A percentile compares a stretch with the other conserved stretches of the same genome.
Conservation (phyloP, 2,113 vertebrate genomes). For the Phalacrocorax brasilianus region DNA sequence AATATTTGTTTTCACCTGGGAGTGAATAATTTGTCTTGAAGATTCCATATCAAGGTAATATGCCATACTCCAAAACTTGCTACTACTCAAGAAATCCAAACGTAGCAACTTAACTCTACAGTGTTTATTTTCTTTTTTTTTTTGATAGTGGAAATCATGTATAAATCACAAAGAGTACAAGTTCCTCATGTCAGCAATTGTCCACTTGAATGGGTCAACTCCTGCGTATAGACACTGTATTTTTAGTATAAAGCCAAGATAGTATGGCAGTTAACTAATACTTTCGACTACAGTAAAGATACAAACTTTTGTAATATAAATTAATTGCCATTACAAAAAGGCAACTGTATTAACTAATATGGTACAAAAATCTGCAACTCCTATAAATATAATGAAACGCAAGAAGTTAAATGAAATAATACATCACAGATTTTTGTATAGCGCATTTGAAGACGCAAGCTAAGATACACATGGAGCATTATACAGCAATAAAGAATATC, state of each 20-base stretch:
- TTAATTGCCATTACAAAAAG: constrained; percentile 83
- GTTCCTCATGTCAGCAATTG: constrained; percentile 60
- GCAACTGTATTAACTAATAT: constrained; percentile 76
- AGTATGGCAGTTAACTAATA: constrained; percentile 71
- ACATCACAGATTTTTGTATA: constrained; percentile 72
- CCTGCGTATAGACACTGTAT: constrained; percentile 60
- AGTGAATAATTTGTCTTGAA: constrained; percentile 24
- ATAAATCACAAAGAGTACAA: constrained; percentile 72
- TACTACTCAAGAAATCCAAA: constrained; percentile 53
- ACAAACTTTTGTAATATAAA: constrained; percentile 80
- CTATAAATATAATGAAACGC: constrained; percentile 80
- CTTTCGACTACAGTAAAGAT: constrained; percentile 67
- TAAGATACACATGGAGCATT: constrained; percentile 71
- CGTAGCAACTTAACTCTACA: constrained; percentile 52
- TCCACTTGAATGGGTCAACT: constrained; percentile 59
- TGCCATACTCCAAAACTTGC: not conserved
- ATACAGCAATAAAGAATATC: constrained; percentile 64
- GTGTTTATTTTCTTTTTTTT: constrained; percentile 71
- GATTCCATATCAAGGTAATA: constrained; percentile 4
- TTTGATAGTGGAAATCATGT: constrained; percentile 72
- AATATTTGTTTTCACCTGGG: constrained; percentile 10
- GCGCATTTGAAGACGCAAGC: constrained; percentile 64
- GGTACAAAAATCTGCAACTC: constrained; percentile 80
- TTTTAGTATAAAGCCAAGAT: constrained; percentile 79
- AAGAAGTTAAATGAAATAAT: constrained; percentile 72